Conservation (phyloP, 2,888 invertebrate species). For the Amphipoea oculea region DNA sequence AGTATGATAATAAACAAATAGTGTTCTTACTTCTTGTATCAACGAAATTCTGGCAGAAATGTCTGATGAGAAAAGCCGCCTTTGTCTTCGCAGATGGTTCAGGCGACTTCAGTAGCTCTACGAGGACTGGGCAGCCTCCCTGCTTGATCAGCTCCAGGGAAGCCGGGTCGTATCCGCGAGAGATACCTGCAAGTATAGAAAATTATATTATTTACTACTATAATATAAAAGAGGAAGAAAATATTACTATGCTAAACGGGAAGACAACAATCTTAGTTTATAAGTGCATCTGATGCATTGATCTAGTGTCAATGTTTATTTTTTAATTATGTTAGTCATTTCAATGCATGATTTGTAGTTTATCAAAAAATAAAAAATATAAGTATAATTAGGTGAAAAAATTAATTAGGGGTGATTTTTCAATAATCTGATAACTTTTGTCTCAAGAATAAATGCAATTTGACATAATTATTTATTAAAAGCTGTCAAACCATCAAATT, state of each 20-base stretch:
- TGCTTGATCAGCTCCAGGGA: constrained; percentile 91
- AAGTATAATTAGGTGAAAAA: background rate
- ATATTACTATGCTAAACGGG: background rate
- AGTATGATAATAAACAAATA: background rate
- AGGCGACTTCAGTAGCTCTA: constrained; percentile 90
- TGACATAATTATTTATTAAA: background rate
- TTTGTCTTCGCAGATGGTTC: constrained; percentile 92
- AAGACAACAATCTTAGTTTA: background rate
- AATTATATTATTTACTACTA: background rate
- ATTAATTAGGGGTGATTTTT: background rate
- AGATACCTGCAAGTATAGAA: constrained; percentile 87
- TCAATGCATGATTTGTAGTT: background rate
- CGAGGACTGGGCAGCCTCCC: constrained; percentile 92
- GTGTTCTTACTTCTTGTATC: constrained; percentile 89
- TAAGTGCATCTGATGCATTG: background rate
- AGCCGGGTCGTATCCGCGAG: constrained; percentile 91
- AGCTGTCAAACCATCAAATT: background rate
- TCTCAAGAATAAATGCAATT: background rate
- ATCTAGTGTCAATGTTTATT: background rate
- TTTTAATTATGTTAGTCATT: background rate
- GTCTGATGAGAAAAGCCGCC: constrained; percentile 93
- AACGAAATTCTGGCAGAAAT: constrained; percentile 89
- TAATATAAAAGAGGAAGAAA: background rate
- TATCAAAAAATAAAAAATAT: background rate
- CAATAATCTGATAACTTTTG: background rate